A percentile compares a stretch with the other conserved stretches of the same genome.
phyloP scores from a whole-genome alignment of 2,113 vertebrate genomes.

The Phalacrocorax pelagicus region DNA sequence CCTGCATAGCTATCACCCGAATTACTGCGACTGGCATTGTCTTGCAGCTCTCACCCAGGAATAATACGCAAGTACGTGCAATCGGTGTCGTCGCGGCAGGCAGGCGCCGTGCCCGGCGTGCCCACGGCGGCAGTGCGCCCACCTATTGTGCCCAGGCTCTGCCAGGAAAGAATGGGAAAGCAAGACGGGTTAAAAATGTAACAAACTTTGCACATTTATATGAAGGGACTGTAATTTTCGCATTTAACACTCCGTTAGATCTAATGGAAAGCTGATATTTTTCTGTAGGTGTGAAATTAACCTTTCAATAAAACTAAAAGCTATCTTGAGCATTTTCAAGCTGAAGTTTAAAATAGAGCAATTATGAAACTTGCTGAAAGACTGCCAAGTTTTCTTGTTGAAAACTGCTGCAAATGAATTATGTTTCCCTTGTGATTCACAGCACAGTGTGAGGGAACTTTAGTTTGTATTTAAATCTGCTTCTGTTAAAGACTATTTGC shows the following conservation, averaged over 20 bases:
- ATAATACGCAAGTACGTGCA: accelerated
- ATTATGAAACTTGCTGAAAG: conserved; percentile 67
- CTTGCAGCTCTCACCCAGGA: background rate
- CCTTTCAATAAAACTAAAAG: conserved; percentile 70
- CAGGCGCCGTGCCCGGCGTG: background rate
- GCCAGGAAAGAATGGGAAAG: background rate
- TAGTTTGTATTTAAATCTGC: conserved; percentile 56
- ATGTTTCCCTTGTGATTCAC: conserved; percentile 55
- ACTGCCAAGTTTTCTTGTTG: conserved; percentile 65
- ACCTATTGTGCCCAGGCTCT: background rate
- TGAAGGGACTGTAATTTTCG: conserved; percentile 28
- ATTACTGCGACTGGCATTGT: accelerated
- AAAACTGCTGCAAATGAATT: conserved; percentile 65
- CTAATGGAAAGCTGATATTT: conserved; percentile 57
- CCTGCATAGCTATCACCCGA: background rate
- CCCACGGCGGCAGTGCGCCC: accelerated
- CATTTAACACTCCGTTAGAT: conserved; percentile 50
- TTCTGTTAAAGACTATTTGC: conserved; percentile 49
- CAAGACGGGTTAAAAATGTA: background rate
- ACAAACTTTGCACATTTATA: background rate
- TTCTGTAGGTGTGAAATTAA: conserved; percentile 69
- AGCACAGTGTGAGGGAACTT: conserved; percentile 43
- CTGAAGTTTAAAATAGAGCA: conserved; percentile 73
- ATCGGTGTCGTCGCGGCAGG: background rate
- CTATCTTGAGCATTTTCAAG: conserved; percentile 62